Evolutionary conservation across 2,113 vertebrate genomes (phyloP).

Genomic region (Cinclus cinclus): DNA sequence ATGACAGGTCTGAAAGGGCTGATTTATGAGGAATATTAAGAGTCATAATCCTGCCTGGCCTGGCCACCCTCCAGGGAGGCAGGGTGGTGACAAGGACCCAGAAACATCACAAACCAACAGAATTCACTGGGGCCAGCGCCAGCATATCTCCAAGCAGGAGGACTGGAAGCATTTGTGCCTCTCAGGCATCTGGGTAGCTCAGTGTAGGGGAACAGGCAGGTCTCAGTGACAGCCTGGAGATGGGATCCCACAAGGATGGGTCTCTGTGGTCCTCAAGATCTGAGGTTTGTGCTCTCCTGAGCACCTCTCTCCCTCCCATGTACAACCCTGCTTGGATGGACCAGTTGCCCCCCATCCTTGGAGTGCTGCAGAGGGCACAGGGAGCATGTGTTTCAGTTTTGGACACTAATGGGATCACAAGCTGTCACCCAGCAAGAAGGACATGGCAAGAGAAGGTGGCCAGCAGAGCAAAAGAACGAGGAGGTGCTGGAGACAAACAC

Average conservation of each 20-base stretch:
- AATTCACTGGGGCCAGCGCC: background rate
- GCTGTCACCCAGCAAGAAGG: background rate
- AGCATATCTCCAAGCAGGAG: background rate
- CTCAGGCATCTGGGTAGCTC: background rate
- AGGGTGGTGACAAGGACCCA: conserved; percentile 5
- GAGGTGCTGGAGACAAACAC: background rate
- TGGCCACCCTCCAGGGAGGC: background rate
- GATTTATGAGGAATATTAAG: conserved; percentile 51
- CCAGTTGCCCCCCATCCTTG: background rate
- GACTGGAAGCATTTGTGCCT: background rate
- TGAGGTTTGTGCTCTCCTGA: background rate
- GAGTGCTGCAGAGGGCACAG: background rate
- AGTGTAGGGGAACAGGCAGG: rapidly evolving
- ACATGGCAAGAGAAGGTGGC: background rate
- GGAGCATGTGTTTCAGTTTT: rapidly evolving
- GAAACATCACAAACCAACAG: background rate
- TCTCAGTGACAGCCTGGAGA: background rate
- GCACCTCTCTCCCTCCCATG: background rate
- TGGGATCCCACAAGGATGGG: background rate
- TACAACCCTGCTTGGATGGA: background rate
- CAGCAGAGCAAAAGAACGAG: background rate
- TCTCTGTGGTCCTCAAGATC: background rate
- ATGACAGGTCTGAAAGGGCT: conserved; percentile 30
- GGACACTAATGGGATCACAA: background rate
- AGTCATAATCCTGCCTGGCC: conserved; percentile 27